A percentile compares a stretch with the other conserved stretches of the same genome.
Conservation (phyloP, 2,888 invertebrate species). For the Leptopterna dolabrata region DNA sequence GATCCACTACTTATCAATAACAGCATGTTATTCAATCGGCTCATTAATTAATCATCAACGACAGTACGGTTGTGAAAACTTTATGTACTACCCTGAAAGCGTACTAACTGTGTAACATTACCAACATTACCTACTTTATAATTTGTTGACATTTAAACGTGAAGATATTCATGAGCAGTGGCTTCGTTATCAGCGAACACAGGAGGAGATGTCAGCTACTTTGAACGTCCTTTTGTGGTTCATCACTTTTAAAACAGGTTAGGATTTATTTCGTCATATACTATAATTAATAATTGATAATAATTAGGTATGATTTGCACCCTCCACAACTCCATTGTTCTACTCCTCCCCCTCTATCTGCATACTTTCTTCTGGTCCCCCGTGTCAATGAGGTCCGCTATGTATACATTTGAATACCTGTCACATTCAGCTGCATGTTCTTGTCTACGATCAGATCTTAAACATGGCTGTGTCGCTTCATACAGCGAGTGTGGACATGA, state of each 20-base stretch:
- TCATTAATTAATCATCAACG: not conserved
- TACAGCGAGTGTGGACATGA: no score
- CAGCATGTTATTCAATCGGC: not conserved
- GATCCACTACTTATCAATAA: not conserved
- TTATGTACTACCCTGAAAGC: not conserved
- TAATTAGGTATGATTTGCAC: no score
- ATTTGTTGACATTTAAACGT: not conserved
- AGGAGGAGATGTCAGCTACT: not conserved
- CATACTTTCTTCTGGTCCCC: no score
- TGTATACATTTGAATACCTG: no score
- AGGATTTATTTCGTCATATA: not conserved
- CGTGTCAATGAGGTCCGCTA: no score
- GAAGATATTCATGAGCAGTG: not conserved
- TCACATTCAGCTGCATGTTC: no score
- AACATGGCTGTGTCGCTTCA: no score
- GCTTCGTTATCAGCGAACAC: not conserved
- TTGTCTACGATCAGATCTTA: no score
- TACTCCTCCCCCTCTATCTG: no score
- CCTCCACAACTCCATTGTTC: no score
- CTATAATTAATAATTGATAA: not conserved
- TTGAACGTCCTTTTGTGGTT: constrained; percentile 3
- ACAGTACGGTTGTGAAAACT: not conserved
- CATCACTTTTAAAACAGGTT: constrained; percentile 10
- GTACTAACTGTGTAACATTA: not conserved
- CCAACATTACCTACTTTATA: not conserved